Percentiles rank a stretch among this genome's conserved stretches.
Conservation (phyloP, 2,113 vertebrate genomes). For the Labeo rohita region DNA sequence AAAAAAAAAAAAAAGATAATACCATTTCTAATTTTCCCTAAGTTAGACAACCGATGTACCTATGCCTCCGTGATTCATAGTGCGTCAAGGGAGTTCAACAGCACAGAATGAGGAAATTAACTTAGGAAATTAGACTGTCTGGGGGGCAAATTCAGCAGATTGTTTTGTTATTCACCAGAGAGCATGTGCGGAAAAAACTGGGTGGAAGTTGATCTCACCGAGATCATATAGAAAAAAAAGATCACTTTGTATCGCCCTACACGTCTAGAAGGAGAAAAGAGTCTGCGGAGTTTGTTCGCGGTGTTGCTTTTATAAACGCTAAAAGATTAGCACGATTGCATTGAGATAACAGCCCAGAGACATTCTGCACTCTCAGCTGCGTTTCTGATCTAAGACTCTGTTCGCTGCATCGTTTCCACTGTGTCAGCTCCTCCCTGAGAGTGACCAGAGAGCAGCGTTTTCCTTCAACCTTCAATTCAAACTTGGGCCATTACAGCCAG, state of each 20-base stretch:
- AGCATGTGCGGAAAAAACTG: constrained; percentile 16
- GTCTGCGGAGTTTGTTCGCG: constrained; percentile 38
- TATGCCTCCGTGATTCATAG: constrained; percentile 29
- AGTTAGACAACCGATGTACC: constrained; percentile 22
- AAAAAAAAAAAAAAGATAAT: not conserved
- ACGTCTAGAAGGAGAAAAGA: constrained; percentile 14
- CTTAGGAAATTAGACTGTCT: constrained; percentile 36
- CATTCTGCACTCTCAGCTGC: constrained; percentile 69
- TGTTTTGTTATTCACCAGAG: constrained; percentile 44
- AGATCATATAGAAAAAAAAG: constrained; percentile 17
- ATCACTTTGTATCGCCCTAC: constrained; percentile 27
- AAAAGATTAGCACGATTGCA: constrained; percentile 71
- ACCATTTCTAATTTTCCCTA: not conserved
- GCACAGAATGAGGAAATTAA: constrained; percentile 39
- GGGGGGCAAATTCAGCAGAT: constrained; percentile 39
- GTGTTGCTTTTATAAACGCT: constrained; percentile 55
- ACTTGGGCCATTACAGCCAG: constrained; percentile 85
- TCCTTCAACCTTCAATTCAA: constrained; percentile 85
- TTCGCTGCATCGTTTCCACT: constrained; percentile 78
- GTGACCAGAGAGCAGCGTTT: constrained; percentile 80
- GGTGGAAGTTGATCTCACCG: constrained; percentile 21
- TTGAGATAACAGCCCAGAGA: constrained; percentile 73
- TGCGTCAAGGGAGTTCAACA: constrained; percentile 31
- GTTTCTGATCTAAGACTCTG: constrained; percentile 72
- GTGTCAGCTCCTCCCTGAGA: constrained; percentile 81